Evolutionary conservation across 2,888 invertebrate genomes (phyloP), one percentile per base, ranked within the genome.

Genomic region (Aproaerema taeniolella): DNA sequence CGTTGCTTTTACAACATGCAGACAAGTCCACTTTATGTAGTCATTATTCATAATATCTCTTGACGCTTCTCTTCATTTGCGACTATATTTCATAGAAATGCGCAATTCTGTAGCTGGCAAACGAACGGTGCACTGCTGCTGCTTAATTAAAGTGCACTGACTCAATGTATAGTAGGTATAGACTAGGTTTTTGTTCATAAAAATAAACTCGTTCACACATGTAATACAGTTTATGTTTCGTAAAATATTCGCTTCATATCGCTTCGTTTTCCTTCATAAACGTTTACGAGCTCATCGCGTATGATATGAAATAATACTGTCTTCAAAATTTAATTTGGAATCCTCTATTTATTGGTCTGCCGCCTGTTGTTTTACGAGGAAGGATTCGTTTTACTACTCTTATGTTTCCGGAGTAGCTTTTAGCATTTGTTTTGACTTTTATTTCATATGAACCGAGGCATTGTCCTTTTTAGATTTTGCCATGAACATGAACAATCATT

Each of bases 111-210:
- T 14, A 11, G 33, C 24, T 11, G 24, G 12, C 14, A 13, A 30
- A 29, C 3, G n/a, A 30, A 30, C 9, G 12, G 14, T 2, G 13
- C 12, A 7, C 7, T 6, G 2, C 45, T 43, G 45, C 45, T 37
- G 42, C 34, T 35, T 57, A 58, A 57, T 58, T 56, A 52, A 42
- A 53, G 50, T 44, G 41, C 43, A 43, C 50, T 53, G 53, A 52
- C 51, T 54, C 56, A 52, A 37, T 32, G 24, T 29, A 43, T 45
- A 38, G 42, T 51, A 37, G 30, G 24, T 29, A 43, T 45, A 38
- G 42, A 5, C 35, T 14, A 8, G 15, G 16, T 35, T 24, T 34
- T 48, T 50, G 48, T 26, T 42, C 46, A 39, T 43, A 39, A 42
- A 42, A 41, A 42, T 41, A 35, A 15, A 16, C 17, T 36, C 11